Evolutionary conservation across 2,113 vertebrate genomes (phyloP), one percentile per base, ranked within the genome.

Genomic region (Meleagris gallopavo): DNA sequence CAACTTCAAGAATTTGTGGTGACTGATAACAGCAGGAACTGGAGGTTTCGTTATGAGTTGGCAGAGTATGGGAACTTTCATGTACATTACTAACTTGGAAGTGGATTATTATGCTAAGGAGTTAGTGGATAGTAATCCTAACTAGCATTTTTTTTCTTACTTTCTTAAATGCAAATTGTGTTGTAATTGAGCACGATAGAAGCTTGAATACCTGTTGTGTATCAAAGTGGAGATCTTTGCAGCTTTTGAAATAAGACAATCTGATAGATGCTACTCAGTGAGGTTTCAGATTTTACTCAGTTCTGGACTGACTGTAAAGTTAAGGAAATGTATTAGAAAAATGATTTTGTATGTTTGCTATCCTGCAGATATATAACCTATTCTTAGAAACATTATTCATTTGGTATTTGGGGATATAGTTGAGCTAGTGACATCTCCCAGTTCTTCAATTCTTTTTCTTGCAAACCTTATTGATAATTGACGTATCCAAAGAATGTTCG

Each of bases 1-100:
- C 98, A 98, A 81, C 97, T 98, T 66, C 98, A 98, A 86, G 98
- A 98, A 78, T 98, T 97, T 91, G 96, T 97, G 71, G 98, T 98
- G 86, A 98, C 98, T 5, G 96, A 97, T 76, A 98, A 97, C 95
- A 97, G 97, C 96, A 97, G 97, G 88, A 98, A 98, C 82, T 97
- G 98, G 98, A 93, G 98, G 81, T 98, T 98, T 95, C 95, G 95
- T 81, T 97, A 97, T 2, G 97, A 98, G 80, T 96, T 97, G 87
- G 98, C 98, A 84, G 98, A 98, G 97, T 98, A 97, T 94, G 98
- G 97, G 82, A 32, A 48, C 75, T 80, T 90, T 86, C 93, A 52
- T 52, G 38, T 32, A 2, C 17, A 2, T 58, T 55, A 36, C 38
- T 64, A 20, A 81, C 32, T 64, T 83, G 46, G 55, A 71, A 83